Percentiles rank a stretch among this genome's conserved stretches.
Conservation (phyloP, 2,797 vertebrate species). For the Tenualosa thibaudeaui region DNA sequence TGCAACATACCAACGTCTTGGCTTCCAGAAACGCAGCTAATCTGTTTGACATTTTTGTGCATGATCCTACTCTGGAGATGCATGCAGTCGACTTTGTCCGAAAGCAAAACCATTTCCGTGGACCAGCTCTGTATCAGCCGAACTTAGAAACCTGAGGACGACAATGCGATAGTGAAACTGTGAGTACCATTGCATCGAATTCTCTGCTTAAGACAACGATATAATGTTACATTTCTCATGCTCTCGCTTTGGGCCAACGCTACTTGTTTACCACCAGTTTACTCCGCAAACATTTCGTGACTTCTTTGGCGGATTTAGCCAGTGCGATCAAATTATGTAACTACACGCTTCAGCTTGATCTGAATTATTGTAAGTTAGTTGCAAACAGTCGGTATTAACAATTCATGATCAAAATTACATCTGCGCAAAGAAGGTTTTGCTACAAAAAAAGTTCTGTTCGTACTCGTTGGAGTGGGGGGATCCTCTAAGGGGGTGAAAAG, state of each 20-base stretch:
- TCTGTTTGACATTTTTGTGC: conserved; percentile 17
- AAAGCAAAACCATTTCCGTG: conserved; percentile 63
- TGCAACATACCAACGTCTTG: conserved; percentile 39
- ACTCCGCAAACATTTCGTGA: conserved; percentile 13
- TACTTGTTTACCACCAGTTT: background rate
- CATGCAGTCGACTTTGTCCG: conserved; percentile 72
- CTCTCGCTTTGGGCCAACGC: background rate
- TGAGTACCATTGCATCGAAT: conserved; percentile 36
- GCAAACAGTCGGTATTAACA: background rate
- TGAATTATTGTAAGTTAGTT: conserved; percentile 27
- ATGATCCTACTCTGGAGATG: conserved; percentile 54
- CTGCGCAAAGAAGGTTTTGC: background rate
- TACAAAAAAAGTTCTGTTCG: background rate
- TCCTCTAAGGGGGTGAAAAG: conserved; percentile 51
- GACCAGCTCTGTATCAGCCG: conserved; percentile 56
- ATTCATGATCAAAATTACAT: conserved; percentile 7
- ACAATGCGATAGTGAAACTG: conserved; percentile 26
- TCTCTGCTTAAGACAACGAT: no score
- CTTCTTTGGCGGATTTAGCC: conserved; percentile 7
- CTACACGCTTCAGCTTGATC: background rate
- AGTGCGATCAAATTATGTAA: background rate
- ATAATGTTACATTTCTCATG: background rate
- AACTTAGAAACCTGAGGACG: conserved; percentile 38
- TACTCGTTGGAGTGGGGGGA: conserved; percentile 51
- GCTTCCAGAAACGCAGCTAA: conserved; percentile 30